Evolutionary conservation across 2,113 vertebrate genomes (phyloP).

Genomic region (Psilopsiagon aurifrons): DNA sequence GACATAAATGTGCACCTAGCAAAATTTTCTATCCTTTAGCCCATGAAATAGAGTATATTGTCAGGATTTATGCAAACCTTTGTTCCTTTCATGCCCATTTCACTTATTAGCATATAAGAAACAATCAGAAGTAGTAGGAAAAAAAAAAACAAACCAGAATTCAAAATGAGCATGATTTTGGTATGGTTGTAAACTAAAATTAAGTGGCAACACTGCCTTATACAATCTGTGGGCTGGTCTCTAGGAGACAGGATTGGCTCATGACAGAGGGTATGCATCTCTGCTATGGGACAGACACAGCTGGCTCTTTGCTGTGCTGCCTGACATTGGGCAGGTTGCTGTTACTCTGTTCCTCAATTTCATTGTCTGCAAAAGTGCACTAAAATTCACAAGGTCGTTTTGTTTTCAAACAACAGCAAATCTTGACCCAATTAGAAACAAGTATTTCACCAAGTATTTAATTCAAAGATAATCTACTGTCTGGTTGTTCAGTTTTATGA

Average conservation of each 20-base stretch:
- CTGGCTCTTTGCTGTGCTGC: not conserved
- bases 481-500: not conserved
- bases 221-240: not conserved
- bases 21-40: not conserved
- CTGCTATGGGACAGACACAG: not conserved
- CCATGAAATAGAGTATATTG: not conserved
- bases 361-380: not conserved
- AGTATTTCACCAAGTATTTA: not conserved
- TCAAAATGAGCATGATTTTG: not conserved
- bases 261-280: not conserved
- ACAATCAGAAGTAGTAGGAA: not conserved
- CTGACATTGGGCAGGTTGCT: not conserved
- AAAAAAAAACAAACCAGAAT: not conserved
- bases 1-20: not conserved
- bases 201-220: not conserved
- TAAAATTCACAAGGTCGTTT: not conserved
- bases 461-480: not conserved
- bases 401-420: not conserved
- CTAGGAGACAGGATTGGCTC: not conserved
- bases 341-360: not conserved
- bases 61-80: not conserved
- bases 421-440: not conserved
- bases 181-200: not conserved
- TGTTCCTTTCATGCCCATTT: not conserved
- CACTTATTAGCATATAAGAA: not conserved